Evolutionary conservation across 1,140 invertebrate species (phyloP).

Genomic region (Mercenaria mercenaria): DNA sequence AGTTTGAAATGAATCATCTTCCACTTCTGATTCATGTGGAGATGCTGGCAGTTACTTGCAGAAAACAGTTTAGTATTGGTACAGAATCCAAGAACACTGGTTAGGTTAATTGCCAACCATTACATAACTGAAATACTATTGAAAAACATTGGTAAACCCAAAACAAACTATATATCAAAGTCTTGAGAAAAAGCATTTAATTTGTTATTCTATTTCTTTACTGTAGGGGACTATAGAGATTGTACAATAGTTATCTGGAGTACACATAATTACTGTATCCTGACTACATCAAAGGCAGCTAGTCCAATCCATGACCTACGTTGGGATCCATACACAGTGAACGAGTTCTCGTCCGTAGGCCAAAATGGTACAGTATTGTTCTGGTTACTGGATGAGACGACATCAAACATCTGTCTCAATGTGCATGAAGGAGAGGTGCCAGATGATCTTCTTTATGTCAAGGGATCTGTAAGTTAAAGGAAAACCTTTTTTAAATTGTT

Average conservation of each 20-base stretch:
- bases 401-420: slow-evolving; percentile 77
- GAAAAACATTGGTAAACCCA: too few relatives aligned
- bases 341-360: slow-evolving; percentile 84
- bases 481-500: too few relatives aligned
- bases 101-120: too few relatives aligned
- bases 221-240: slow-evolving; percentile 82
- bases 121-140: too few relatives aligned
- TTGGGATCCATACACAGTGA: slow-evolving; percentile 84
- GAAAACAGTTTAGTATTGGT: too few relatives aligned
- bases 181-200: too few relatives aligned
- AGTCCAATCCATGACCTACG: slow-evolving; percentile 80
- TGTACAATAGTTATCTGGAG: slow-evolving; percentile 83
- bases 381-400: slow-evolving; percentile 85
- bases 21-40: too few relatives aligned
- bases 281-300: slow-evolving; percentile 78
- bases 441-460: slow-evolving; percentile 76
- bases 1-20: too few relatives aligned
- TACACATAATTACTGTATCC: slow-evolving; percentile 77
- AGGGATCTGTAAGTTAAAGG: slow-evolving; percentile 61
- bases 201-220: too few relatives aligned
- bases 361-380: slow-evolving; percentile 81
- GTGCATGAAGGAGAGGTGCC: slow-evolving; percentile 84
- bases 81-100: too few relatives aligned
- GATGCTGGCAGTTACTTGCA: too few relatives aligned
- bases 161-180: too few relatives aligned